Percentiles rank a stretch among this genome's conserved stretches.
These are phyloP conservation scores for Xylocopa sonorina DNA, from an alignment of 1,140 invertebrate species.

Conservation along the genomic window DNA sequence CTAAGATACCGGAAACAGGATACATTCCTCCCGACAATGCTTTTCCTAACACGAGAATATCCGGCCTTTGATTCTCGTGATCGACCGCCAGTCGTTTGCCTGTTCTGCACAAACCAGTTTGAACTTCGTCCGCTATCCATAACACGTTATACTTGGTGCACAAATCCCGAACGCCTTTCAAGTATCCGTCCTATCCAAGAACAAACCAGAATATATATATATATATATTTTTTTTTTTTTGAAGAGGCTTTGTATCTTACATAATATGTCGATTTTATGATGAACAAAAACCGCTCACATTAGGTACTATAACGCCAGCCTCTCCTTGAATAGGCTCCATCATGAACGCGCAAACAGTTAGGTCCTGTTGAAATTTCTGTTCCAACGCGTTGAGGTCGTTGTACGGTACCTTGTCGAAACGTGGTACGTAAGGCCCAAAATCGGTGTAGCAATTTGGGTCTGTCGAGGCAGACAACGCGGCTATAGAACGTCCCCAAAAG, in stretches of 20 bases:
- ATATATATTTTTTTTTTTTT: too few relatives aligned
- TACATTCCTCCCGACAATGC: conserved; percentile 92
- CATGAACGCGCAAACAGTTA: conserved; percentile 88
- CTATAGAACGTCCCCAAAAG: conserved; percentile 93
- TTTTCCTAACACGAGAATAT: conserved; percentile 90
- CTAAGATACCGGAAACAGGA: conserved; percentile 90
- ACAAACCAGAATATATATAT: too few relatives aligned
- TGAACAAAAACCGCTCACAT: conserved; percentile 64
- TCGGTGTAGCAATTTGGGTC: conserved; percentile 86
- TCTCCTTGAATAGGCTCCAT: conserved; percentile 94
- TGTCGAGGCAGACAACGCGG: conserved; percentile 90
- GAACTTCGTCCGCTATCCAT: conserved; percentile 99
- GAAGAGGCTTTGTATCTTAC: too few relatives aligned
- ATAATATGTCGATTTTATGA: neutral
- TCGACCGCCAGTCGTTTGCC: conserved; percentile 95
- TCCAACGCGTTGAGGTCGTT: conserved; percentile 88
- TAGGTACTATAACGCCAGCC: conserved; percentile 89
- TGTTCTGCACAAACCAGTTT: conserved; percentile 95
- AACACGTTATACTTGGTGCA: conserved; percentile 97
- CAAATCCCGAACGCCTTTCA: conserved; percentile 92
- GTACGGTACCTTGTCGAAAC: conserved; percentile 88
- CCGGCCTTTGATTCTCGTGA: conserved; percentile 91
- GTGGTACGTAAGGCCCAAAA: conserved; percentile 92
- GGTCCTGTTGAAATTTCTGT: conserved; percentile 80
- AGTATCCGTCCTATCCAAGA: conserved; percentile 88